Conservation (phyloP, 2,888 invertebrate species). For the Nycteola revayana region DNA sequence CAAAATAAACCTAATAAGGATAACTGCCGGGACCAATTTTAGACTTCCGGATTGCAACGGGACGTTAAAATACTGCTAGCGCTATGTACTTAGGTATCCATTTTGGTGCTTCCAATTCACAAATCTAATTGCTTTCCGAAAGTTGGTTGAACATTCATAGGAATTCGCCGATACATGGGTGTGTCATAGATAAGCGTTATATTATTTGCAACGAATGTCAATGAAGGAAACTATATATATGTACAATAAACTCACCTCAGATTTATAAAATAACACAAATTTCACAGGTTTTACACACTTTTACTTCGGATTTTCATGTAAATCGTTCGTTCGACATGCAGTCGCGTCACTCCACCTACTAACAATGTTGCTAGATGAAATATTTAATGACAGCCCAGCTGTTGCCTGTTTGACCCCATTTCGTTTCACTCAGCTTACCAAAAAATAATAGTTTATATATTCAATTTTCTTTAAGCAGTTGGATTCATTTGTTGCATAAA, state of each 20-base stretch:
- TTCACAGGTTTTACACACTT: conserved; percentile 35
- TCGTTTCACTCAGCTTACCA: neutral
- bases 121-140: conserved; percentile 26
- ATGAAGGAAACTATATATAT: neutral
- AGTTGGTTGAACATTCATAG: conserved; percentile 28
- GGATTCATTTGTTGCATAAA: no score
- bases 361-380: conserved; percentile 40
- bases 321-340: conserved; percentile 66
- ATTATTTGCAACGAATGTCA: neutral
- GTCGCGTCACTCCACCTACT: conserved; percentile 53
- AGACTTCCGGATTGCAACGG: conserved; percentile 39
- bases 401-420: conserved; percentile 9
- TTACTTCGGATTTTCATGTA: conserved; percentile 41
- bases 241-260: conserved; percentile 42
- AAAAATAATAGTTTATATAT: no score
- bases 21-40: conserved; percentile 46
- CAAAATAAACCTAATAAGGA: conserved; percentile 78
- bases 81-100: conserved; percentile 8
- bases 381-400: conserved; percentile 16
- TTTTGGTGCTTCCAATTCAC: conserved; percentile 20
- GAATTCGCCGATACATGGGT: conserved; percentile 65
- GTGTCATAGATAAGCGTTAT: conserved; percentile 60
- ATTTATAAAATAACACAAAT: conserved; percentile 31
- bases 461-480: no score
- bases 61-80: conserved; percentile 8